Conservation (phyloP, 2,113 vertebrate species). For the Seriola aureovittata region DNA sequence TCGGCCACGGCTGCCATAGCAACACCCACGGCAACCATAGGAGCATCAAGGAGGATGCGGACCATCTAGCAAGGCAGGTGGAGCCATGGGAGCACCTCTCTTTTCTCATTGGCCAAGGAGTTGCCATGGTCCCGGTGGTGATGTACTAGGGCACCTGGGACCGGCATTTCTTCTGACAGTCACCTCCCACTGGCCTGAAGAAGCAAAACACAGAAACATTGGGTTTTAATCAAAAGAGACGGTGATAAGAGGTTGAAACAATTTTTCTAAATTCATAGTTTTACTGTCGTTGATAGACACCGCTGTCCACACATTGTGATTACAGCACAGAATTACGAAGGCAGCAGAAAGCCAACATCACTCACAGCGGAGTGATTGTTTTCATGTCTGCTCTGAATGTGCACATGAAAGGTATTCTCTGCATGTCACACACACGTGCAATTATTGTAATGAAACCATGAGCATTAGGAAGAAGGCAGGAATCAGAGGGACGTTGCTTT, state of each 20-base stretch:
- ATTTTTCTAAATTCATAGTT: background rate
- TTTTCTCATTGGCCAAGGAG: constrained; percentile 88
- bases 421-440: background rate
- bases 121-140: constrained; percentile 95
- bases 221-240: background rate
- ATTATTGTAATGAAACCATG: constrained; percentile 26
- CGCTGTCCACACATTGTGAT: constrained; percentile 33
- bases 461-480: constrained; percentile 2
- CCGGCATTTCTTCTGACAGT: constrained; percentile 96
- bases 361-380: constrained; percentile 16
- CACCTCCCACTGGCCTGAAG: constrained; percentile 89
- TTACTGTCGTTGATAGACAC: constrained; percentile 5
- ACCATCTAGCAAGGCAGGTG: constrained; percentile 79
- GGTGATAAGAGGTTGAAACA: background rate
- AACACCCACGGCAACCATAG: constrained; percentile 79
- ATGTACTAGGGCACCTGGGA: constrained; percentile 86
- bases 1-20: constrained; percentile 86
- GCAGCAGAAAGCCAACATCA: constrained; percentile 29
- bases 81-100: constrained; percentile 87
- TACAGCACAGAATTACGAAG: background rate
- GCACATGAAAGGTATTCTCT: constrained; percentile 12
- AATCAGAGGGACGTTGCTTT: background rate
- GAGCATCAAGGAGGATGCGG: constrained; percentile 76
- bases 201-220: constrained; percentile 15
- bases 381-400: constrained; percentile 11